phyloP scores from a whole-genome alignment of 2,888 invertebrate genomes.

The Trachelus troglodyta region DNA sequence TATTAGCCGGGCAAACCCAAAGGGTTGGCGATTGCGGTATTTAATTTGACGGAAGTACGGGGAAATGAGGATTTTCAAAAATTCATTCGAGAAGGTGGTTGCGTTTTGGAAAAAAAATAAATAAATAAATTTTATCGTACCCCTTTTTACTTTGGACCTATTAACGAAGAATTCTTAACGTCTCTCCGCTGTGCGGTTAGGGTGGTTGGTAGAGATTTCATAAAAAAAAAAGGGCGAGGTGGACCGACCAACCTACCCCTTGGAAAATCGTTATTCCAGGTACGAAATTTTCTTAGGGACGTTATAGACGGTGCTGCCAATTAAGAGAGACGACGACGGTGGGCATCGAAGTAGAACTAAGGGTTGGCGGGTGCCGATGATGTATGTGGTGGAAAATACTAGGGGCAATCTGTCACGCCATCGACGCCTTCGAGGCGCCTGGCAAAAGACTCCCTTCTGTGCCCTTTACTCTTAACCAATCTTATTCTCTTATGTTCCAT shows the following conservation, averaged over 20 bases:
- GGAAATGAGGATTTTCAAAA: background rate
- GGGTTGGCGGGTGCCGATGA: slow-evolving; percentile 56
- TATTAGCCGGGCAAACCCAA: slow-evolving; percentile 50
- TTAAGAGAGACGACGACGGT: slow-evolving; percentile 54
- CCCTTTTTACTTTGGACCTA: background rate
- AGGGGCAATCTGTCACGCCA: slow-evolving; percentile 63
- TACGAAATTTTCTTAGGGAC: slow-evolving; percentile 1
- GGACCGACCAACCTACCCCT: background rate
- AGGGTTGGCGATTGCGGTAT: slow-evolving; percentile 55
- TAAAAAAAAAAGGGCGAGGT: background rate
- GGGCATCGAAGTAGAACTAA: slow-evolving; percentile 60
- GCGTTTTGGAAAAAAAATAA: background rate
- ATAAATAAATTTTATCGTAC: background rate
- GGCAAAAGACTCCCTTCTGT: slow-evolving; percentile 9
- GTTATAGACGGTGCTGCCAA: slow-evolving; percentile 46
- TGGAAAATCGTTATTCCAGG: background rate
- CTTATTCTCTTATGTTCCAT: background rate
- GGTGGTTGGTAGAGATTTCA: background rate
- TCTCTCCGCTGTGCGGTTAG: background rate
- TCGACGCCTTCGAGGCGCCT: slow-evolving; percentile 56
- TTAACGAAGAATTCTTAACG: background rate
- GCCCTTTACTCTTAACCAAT: background rate
- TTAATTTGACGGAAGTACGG: slow-evolving; percentile 41
- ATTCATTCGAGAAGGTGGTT: background rate
- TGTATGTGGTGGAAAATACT: slow-evolving; percentile 66